Conservation (phyloP, 2,888 invertebrate species). For the Cantharis rustica region DNA sequence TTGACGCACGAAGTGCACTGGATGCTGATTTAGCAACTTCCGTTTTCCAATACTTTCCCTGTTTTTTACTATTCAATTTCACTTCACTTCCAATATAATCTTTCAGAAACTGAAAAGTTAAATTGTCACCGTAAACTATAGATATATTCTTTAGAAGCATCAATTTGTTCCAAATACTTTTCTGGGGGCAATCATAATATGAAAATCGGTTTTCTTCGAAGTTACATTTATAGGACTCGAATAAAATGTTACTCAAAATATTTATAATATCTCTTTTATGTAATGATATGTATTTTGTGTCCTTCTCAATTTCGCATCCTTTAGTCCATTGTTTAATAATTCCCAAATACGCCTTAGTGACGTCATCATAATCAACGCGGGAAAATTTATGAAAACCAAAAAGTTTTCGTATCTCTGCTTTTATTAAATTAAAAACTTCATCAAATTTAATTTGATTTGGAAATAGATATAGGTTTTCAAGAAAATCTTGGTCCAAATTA, state of each 20-base stretch:
- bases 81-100: not conserved
- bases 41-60: too few species aligned
- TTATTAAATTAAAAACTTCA: not conserved
- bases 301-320: not conserved
- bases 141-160: not conserved
- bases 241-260: not conserved
- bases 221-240: not conserved
- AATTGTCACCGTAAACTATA: not conserved
- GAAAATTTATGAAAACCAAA: not conserved
- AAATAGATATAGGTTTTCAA: not conserved
- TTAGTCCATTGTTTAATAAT: not conserved
- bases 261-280: not conserved
- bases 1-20: too few species aligned
- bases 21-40: too few species aligned
- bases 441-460: not conserved
- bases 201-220: not conserved
- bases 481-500: not conserved
- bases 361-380: not conserved
- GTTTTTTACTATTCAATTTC: not conserved
- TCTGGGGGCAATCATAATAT: not conserved
- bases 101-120: not conserved
- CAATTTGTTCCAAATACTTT: not conserved
- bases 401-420: not conserved
- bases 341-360: not conserved
- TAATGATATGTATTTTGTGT: not conserved